Evolutionary conservation across 2,888 invertebrate genomes (phyloP), one percentile per base, ranked within the genome.

Genomic region (Drosophila prolongata): DNA sequence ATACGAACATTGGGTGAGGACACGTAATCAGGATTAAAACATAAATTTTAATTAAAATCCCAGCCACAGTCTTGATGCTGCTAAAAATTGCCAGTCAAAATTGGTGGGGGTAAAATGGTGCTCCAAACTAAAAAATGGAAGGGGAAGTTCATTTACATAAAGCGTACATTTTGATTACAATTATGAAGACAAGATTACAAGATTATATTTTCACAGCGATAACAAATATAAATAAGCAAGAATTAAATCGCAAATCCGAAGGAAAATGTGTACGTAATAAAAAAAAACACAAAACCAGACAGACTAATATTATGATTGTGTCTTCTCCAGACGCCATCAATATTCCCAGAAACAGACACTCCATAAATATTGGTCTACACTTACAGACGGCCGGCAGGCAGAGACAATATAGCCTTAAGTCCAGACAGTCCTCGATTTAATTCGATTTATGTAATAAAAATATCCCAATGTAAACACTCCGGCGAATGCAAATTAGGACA

Each of bases 401-500:
- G 13, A 53, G 47, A 42, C 37, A 35, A 40, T 11, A 27, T 10
- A 37, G 16, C 35, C 37, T 13, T 6, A 27, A 8, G 37, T 19
- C 71, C 71, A 60, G 70, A 70, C 61, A 50, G 42, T 16, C 60
- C 16, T 38, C 53, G 24, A 61, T 54, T 69, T 54, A 70, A 60
- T 70, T 53, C 70, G 52, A 69, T 69, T 60, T 69, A 34, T 43
- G 59, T 24, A 42, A 69, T 69, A 40, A 49, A 47, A 53, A 40
- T n/a, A 69, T 37, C 40, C 46, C 37, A 61, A 70, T 74, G 74
- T 59, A 82, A 85, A 79, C 77, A 61, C 61, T 27, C 53, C 6
- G 27, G 24, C 70, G 50, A 70, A 61, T 61, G 65, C 71, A 61
- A 71, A 78, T 66, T 61, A 46, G 34, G 60, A 60, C 69, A 79